phyloP scores from a whole-genome alignment of 2,797 vertebrate species.

The Zenarchopterus dispar region DNA sequence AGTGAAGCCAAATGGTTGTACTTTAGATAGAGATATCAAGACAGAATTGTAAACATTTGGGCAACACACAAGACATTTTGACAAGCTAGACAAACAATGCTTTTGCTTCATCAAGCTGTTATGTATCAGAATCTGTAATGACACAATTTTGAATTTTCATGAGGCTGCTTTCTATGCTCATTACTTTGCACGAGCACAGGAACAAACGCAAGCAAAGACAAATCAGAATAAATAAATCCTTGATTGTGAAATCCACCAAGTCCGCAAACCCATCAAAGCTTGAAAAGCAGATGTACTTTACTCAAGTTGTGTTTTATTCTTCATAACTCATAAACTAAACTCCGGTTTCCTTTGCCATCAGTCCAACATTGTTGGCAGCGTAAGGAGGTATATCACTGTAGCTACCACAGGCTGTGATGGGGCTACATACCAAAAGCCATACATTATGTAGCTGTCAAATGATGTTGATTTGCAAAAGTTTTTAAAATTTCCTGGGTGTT shows the following conservation, averaged over 20 bases:
- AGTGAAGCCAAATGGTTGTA: conserved; percentile 40
- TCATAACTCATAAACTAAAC: conserved; percentile 37
- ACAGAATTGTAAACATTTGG: conserved; percentile 45
- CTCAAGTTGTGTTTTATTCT: conserved; percentile 50
- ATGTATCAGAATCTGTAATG: conserved; percentile 44
- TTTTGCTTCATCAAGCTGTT: conserved; percentile 31
- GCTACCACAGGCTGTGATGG: conserved; percentile 83
- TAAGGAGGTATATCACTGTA: conserved; percentile 82
- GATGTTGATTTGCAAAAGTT: conserved; percentile 81
- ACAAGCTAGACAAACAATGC: conserved; percentile 48
- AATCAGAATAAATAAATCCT: conserved; percentile 29
- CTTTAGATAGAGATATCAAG: conserved; percentile 49
- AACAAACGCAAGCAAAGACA: background rate
- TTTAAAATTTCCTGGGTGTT: conserved; percentile 76
- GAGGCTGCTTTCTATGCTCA: conserved; percentile 28
- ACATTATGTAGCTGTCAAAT: conserved; percentile 85
- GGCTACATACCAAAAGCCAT: conserved; percentile 78
- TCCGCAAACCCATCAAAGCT: conserved; percentile 44
- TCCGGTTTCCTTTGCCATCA: conserved; percentile 39
- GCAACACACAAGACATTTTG: conserved; percentile 22
- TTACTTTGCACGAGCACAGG: conserved; percentile 30
- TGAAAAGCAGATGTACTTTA: conserved; percentile 44
- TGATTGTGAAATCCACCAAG: conserved; percentile 38
- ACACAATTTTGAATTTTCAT: conserved; percentile 47
- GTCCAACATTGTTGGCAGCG: conserved; percentile 74